Evolutionary conservation across 1,140 invertebrate genomes (phyloP).

Genomic region (Drosophila asahinai): DNA sequence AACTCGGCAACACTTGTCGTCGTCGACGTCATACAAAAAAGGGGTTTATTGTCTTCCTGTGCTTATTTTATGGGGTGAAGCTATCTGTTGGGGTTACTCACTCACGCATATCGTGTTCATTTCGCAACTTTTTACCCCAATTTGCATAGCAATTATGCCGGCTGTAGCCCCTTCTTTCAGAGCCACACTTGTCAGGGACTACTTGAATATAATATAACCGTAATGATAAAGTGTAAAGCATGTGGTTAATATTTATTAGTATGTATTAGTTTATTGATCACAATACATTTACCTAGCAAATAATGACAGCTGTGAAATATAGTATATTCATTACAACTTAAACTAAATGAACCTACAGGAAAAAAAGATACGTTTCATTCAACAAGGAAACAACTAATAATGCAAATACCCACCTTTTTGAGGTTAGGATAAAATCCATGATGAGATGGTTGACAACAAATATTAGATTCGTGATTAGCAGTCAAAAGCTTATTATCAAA

Average conservation of each 20-base stretch:
- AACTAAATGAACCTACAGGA: not conserved
- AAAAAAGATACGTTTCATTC: not conserved
- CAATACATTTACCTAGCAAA: not conserved
- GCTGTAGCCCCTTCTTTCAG: not conserved
- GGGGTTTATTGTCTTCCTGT: conserved; percentile 4
- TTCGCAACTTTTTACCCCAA: conserved; percentile 2
- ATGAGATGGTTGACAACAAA: too few relatives aligned
- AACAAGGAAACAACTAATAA: too few relatives aligned
- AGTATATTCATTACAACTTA: not conserved
- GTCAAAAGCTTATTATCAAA: too few relatives aligned
- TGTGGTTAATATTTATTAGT: not conserved
- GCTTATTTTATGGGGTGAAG: conserved; percentile 11
- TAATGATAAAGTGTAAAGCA: not conserved
- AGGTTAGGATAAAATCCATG: too few relatives aligned
- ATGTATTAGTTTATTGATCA: too few relatives aligned
- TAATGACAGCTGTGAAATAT: not conserved
- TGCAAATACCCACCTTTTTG: too few relatives aligned
- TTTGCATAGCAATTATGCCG: conserved; percentile 1
- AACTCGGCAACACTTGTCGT: not conserved
- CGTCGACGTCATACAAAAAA: not conserved
- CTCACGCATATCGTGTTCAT: conserved; percentile 13
- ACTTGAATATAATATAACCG: not conserved
- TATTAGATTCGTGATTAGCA: too few relatives aligned
- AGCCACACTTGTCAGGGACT: too few relatives aligned
- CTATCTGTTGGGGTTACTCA: conserved; percentile 10